Conservation (phyloP, 92 coral and sea anemone genomes). For the Actinostola sp. region DNA sequence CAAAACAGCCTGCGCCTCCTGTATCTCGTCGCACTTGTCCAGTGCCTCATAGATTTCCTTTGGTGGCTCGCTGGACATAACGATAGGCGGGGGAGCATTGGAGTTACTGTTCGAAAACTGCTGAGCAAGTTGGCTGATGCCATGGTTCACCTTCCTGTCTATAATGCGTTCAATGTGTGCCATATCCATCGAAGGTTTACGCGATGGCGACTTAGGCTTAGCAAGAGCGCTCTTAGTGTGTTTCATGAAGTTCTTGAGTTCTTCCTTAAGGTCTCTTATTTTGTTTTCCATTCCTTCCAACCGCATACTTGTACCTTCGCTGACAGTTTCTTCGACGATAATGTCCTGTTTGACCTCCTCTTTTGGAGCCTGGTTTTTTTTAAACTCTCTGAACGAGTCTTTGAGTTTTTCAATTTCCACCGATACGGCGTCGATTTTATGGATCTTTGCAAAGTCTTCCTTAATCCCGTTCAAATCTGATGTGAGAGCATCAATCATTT, state of each 20-base stretch:
- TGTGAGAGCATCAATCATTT: slow-evolving; percentile 78
- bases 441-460: slow-evolving; percentile 19
- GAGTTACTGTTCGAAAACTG: slow-evolving; percentile 11
- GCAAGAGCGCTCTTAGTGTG: slow-evolving; percentile 6
- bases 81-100: slow-evolving; percentile 27
- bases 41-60: slow-evolving; percentile 49
- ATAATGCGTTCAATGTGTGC: slow-evolving; percentile 24
- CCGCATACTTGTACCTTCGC: too few species aligned
- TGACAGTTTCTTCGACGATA: not conserved
- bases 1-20: slow-evolving; percentile 27
- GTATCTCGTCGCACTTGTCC: slow-evolving; percentile 46
- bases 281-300: slow-evolving; percentile 7
- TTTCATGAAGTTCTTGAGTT: not conserved
- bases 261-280: slow-evolving; percentile 3
- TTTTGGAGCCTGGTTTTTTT: slow-evolving; percentile 17
- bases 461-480: slow-evolving; percentile 67
- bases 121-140: slow-evolving; percentile 15
- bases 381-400: not conserved
- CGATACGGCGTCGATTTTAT: slow-evolving; percentile 21
- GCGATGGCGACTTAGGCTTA: too few species aligned
- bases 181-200: too few species aligned
- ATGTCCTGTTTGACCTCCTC: not conserved
- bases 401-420: slow-evolving; percentile 20
- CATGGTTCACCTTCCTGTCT: slow-evolving; percentile 28
- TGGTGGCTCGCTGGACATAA: slow-evolving; percentile 54